Base-by-base conservation (phyloP, 1,140 invertebrate species). In the Dufourea novaeangliae region DNA sequence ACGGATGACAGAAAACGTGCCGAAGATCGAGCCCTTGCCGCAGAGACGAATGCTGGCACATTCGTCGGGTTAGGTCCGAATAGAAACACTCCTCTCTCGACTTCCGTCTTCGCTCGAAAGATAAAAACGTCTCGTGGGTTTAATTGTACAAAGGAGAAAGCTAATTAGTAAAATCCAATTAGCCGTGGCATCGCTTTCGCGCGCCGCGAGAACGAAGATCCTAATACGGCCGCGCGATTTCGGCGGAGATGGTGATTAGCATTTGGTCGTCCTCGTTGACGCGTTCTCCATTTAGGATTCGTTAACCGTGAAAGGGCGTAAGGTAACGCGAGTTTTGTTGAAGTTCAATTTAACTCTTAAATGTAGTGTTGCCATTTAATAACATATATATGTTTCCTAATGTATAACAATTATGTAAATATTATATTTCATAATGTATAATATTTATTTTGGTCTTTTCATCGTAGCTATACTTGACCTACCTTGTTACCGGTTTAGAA, bases 151-250 rank as follows among this genome's bases (percentile, higher is more conserved):
- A 68, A 75, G 78, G 78, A 68, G 78, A 79, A 79, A 79, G 78
- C 63, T 79, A 79, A 79, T 79, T 76, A 79, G 78, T 68, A 68
- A 79, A 75, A 74, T 79, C 78, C 63, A 75, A 75, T 75, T 76
- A 76, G 71, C 44, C 44, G 37, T 27, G 17, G 71, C 63, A 68
- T 75, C 63, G 64, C 78, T 79, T 79, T 79, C 78, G 63, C 72
- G 37, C 39, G 34, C 32, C 59, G 54, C 20, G 72, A 54, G 63
- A 76, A 4, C 71, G 12, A 17, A 8, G 20, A 4, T 68, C 54
- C 72, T 68, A 79, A 68, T 39, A n/a, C 39, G 29, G n/a, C n/a
- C 1, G 11, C 37, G 56, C 41, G 59, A 66, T 74, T 79, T 79
- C 17, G 61, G 70, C 25, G 22, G 25, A 22, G 56, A 11, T 29